These are phyloP conservation scores for Hypsopygia costalis DNA, from an alignment of 2,888 invertebrate genomes.

Conservation along the genomic window DNA sequence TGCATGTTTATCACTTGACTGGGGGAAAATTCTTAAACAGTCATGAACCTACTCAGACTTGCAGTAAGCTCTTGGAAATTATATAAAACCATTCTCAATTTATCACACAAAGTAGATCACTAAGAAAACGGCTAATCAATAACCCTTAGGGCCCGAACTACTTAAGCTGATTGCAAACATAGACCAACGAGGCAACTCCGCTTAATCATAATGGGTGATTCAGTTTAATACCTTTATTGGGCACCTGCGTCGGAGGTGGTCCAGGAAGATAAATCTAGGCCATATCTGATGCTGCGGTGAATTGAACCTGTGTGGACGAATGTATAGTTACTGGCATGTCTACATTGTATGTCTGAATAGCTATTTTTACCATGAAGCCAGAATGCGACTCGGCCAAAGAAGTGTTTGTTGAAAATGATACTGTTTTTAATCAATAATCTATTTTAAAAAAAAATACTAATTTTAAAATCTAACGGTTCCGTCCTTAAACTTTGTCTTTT, in stretches of 20 bases:
- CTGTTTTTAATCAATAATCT: too few species aligned
- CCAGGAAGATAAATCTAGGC: slow-evolving; percentile 17
- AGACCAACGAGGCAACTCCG: slow-evolving; percentile 51
- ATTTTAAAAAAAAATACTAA: too few species aligned
- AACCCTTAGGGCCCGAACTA: slow-evolving; percentile 44
- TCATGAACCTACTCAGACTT: too few species aligned
- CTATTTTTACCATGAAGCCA: too few species aligned
- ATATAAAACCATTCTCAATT: not conserved
- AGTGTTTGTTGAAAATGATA: too few species aligned
- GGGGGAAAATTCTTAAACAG: too few species aligned
- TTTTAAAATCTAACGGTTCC: too few species aligned
- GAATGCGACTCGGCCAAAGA: too few species aligned
- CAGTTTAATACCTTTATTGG: slow-evolving; percentile 73
- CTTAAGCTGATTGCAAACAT: slow-evolving; percentile 66
- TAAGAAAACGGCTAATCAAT: slow-evolving; percentile 58
- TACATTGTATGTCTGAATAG: too few species aligned
- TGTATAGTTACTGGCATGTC: too few species aligned
- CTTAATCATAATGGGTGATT: slow-evolving; percentile 70
- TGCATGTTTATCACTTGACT: too few species aligned
- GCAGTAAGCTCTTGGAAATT: not conserved
- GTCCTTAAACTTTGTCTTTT: too few species aligned
- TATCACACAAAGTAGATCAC: slow-evolving; percentile 35
- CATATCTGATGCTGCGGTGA: slow-evolving; percentile 6
- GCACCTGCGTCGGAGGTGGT: slow-evolving; percentile 56
- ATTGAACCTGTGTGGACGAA: not conserved